Percentiles rank a stretch among this genome's conserved stretches.
Evolutionary conservation across 2,113 vertebrate species (phyloP).

Genomic region (Pholis gunnellus): DNA sequence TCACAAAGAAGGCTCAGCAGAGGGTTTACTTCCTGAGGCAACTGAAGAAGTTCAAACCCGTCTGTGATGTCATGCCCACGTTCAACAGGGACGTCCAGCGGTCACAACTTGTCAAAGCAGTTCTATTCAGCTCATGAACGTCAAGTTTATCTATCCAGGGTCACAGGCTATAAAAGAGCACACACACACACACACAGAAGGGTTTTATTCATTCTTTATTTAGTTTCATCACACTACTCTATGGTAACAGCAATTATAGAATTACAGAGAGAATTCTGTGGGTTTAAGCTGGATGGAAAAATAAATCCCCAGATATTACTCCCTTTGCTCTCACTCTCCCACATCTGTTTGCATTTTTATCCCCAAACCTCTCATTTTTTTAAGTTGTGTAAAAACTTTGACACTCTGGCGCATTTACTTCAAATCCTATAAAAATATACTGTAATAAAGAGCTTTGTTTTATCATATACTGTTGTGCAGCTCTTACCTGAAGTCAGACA

Average conservation of each 20-base stretch:
- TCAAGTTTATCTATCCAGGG: neutral
- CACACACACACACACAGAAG: neutral
- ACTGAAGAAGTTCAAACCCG: too few species aligned
- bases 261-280: neutral
- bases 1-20: too few species aligned
- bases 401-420: neutral
- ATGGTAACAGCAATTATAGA: conserved; percentile 36
- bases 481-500: conserved; percentile 71
- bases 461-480: neutral
- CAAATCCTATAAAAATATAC: neutral
- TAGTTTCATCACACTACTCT: conserved; percentile 37
- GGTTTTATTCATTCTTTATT: conserved; percentile 59
- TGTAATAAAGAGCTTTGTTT: neutral
- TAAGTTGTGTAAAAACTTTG: neutral
- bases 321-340: conserved; percentile 1
- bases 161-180: neutral
- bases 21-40: too few species aligned
- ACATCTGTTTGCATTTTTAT: neutral
- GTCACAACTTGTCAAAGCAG: too few species aligned
- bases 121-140: neutral
- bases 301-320: neutral
- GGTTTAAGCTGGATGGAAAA: conserved; percentile 21
- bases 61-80: too few species aligned
- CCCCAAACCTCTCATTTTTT: neutral
- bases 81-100: too few species aligned